Conservation (phyloP, 2,797 vertebrate species). For the Notolabrus celidotus region DNA sequence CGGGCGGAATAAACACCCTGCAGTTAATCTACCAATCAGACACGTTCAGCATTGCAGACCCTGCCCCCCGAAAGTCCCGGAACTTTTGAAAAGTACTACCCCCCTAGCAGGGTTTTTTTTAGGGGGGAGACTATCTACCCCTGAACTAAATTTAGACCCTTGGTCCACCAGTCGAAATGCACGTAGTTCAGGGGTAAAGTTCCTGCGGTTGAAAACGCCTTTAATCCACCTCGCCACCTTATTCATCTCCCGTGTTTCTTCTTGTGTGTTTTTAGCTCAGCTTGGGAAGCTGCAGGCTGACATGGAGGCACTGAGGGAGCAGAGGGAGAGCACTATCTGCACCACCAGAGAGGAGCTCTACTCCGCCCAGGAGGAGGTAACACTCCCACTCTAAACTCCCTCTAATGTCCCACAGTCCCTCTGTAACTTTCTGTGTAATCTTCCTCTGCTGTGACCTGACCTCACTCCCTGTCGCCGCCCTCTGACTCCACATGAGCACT, state of each 20-base stretch:
- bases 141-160: too few species aligned
- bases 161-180: too few species aligned
- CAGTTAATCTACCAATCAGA: too few species aligned
- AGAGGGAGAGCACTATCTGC: conserved; percentile 93
- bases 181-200: too few species aligned
- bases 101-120: too few species aligned
- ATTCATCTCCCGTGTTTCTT: neutral
- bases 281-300: conserved; percentile 91
- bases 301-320: conserved; percentile 92
- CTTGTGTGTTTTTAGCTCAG: conserved; percentile 85
- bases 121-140: too few species aligned
- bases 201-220: neutral
- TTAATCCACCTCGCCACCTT: neutral
- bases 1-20: too few species aligned
- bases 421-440: neutral
- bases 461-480: too few species aligned
- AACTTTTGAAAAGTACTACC: too few species aligned
- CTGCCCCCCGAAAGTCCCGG: too few species aligned
- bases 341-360: conserved; percentile 90
- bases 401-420: neutral
- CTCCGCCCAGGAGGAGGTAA: conserved; percentile 91
- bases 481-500: too few species aligned
- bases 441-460: neutral
- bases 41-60: too few species aligned
- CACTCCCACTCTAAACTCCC: rapidly evolving